Conservation (phyloP, 1,140 invertebrate genomes). For the Spodoptera frugiperda region DNA sequence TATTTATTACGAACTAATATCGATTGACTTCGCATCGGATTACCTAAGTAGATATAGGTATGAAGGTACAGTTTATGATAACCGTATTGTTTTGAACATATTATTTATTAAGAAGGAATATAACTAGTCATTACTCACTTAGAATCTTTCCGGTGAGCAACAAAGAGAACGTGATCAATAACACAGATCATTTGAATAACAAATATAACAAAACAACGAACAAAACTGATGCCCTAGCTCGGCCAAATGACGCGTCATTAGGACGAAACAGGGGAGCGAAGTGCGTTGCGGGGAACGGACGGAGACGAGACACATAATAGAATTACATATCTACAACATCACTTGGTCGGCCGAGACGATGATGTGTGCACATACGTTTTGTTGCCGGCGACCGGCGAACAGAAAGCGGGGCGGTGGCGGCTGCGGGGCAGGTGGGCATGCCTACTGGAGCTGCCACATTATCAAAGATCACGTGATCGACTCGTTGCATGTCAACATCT, state of each 20-base stretch:
- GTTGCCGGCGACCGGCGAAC: conserved; percentile 36
- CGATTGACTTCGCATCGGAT: neutral
- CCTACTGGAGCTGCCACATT: conserved; percentile 60
- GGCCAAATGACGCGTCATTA: conserved; percentile 78
- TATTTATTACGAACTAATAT: conserved; percentile 14
- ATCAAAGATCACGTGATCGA: conserved; percentile 68
- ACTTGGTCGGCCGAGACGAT: conserved; percentile 76
- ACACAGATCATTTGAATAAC: conserved; percentile 76
- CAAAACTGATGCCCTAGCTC: conserved; percentile 75
- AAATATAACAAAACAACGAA: conserved; percentile 77
- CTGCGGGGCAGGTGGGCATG: conserved; percentile 64
- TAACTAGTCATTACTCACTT: conserved; percentile 59
- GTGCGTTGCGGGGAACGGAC: conserved; percentile 68
- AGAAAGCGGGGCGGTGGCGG: conserved; percentile 63
- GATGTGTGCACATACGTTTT: conserved; percentile 65
- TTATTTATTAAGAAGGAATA: conserved; percentile 20
- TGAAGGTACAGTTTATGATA: neutral
- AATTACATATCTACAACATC: conserved; percentile 83
- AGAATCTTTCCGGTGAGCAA: conserved; percentile 60
- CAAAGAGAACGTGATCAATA: conserved; percentile 66
- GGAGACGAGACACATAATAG: conserved; percentile 82
- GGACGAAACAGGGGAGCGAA: conserved; percentile 67
- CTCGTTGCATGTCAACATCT: conserved; percentile 57
- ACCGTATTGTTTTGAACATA: neutral
- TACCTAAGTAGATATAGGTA: neutral